Conservation (phyloP, 2,888 invertebrate species). For the Agriopis aurantiaria region DNA sequence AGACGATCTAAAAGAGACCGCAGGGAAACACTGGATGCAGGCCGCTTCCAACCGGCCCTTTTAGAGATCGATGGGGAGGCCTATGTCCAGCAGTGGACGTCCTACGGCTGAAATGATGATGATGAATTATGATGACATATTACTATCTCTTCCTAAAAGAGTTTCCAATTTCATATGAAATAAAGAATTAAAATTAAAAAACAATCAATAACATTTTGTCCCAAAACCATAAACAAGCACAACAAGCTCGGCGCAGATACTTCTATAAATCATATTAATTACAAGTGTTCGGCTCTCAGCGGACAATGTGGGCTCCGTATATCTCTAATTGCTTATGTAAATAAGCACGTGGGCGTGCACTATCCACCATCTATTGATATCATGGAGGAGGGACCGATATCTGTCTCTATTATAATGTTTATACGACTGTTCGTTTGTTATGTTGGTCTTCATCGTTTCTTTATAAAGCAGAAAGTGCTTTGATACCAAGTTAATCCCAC, state of each 20-base stretch:
- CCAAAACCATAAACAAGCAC: not conserved
- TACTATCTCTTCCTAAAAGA: too few species aligned
- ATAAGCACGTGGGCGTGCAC: conserved; percentile 8
- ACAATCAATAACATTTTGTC: not conserved
- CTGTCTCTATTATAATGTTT: not conserved
- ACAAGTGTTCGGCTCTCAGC: conserved; percentile 7
- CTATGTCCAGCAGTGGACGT: too few species aligned
- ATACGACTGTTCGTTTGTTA: too few species aligned
- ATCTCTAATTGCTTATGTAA: conserved; percentile 26
- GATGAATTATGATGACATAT: too few species aligned
- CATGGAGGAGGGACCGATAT: not conserved
- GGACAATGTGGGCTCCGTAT: conserved; percentile 14
- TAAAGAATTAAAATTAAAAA: not conserved
- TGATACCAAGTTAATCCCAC: too few species aligned
- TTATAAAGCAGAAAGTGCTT: too few species aligned
- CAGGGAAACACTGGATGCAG: too few species aligned
- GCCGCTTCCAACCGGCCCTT: too few species aligned
- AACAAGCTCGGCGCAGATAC: conserved; percentile 3
- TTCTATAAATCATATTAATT: conserved; percentile 24
- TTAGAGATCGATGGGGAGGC: too few species aligned
- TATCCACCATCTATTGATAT: not conserved
- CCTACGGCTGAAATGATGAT: too few species aligned
- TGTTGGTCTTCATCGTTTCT: too few species aligned
- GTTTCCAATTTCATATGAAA: not conserved
- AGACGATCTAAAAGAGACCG: too few species aligned